Evolutionary conservation across 2,888 invertebrate genomes (phyloP), one percentile per base, ranked within the genome.

Genomic region (Isoperla grammatica): DNA sequence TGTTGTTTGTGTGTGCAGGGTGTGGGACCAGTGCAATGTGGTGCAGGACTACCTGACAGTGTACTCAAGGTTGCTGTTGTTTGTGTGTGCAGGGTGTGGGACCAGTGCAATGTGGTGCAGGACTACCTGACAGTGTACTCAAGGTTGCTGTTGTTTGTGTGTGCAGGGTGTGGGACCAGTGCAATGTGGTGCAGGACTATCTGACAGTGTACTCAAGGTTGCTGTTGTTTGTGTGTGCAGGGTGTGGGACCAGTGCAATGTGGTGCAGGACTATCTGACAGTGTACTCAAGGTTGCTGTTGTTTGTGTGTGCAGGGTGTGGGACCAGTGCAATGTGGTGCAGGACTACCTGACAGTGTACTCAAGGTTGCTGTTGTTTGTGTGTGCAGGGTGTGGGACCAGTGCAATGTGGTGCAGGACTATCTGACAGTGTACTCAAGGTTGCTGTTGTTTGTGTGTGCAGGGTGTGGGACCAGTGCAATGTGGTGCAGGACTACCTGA

Each of bases 391-490:
- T 76, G 90, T 65, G 87, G n/a, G n/a, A n/a, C n/a, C n/a, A n/a
- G n/a, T n/a, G n/a, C 88, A 35, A 86, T 91, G 56, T 85, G n/a
- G n/a, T n/a, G n/a, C n/a, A n/a, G n/a, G n/a, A n/a, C n/a, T n/a
- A n/a, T n/a, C n/a, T n/a, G n/a, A n/a, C n/a, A n/a, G n/a, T n/a
- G n/a, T n/a, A n/a, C n/a, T n/a, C n/a, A n/a, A n/a, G n/a, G n/a
- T n/a, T n/a, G n/a, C n/a, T n/a, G n/a, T n/a, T n/a, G n/a, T n/a
- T n/a, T n/a, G n/a, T n/a, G n/a, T n/a, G n/a, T n/a, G n/a, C 71
- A 88, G 87, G 73, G 85, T 88, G 62, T 88, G 88, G 87, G 87
- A 88, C 74, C 86, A 88, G 74, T 89, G 89, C 74, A 88, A 88
- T 72, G 83, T 87, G 78, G n/a, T n/a, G n/a, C n/a, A n/a, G n/a